Base-by-base conservation (phyloP, 92 coral and sea anemone species). In the Micromussa lordhowensis region DNA sequence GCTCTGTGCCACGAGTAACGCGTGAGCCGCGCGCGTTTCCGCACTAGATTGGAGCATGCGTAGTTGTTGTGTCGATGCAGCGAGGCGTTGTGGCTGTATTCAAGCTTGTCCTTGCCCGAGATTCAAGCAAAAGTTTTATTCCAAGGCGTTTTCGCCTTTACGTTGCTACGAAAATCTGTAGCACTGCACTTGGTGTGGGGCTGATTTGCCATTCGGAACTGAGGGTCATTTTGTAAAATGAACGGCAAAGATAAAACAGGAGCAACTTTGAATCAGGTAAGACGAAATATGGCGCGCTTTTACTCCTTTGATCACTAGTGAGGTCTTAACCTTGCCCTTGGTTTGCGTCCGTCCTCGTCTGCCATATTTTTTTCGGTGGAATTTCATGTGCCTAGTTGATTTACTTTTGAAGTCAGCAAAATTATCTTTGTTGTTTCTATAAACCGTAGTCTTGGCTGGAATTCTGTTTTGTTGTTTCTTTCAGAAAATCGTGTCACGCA, bases 211-310 rank as follows among this genome's bases (percentile, higher is more conserved):
- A 76, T 86, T 49, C 53, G 19, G 34, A n/a, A 12, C 36, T 14
- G 81, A 59, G 81, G 21, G 57, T 55, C 59, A 30, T 85, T 68
- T 49, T 78, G 32, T 2, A 85, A 68, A 79, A 93, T 93, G 96
- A 91, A 91, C 90, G 95, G 77, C 30, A 72, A 83, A 63, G 89
- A 93, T 38, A 77, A 79, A 70, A 53, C 93, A 16, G 93, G 93
- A 7, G 31, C 89, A 31, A 9, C 88, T 36, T 88, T 93, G 81
- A 93, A 88, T 82, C 96, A 93, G 96, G 96, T 93, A 86, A 32
- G 49, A 19, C n/a, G 48, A 9, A 3, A 8, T 49, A 35, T 35
- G 81, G 79, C 88, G 70, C 69, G 88, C 61, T 74, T 75, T 55
- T 28, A 0, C 4, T 74, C 38, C 79, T 74, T 36, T 73, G 88